Base-by-base conservation (phyloP, 2,113 vertebrate genomes). In the Spheniscus mendiculus region DNA sequence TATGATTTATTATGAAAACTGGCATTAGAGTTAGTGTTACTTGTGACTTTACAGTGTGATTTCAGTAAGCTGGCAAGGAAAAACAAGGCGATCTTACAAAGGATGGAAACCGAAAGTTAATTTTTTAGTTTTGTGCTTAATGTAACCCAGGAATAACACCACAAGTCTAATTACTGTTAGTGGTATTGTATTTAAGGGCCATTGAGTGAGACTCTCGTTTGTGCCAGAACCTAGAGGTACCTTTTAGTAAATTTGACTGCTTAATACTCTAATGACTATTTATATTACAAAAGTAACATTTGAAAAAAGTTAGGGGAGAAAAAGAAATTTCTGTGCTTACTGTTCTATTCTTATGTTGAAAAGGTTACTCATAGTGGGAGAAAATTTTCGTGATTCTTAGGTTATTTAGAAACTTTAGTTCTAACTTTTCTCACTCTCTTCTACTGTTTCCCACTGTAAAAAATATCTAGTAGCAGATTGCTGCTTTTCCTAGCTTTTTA, bases 391-490 rank as follows among this genome's bases (percentile, higher is more conserved):
- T 20, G 26, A 27, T 70, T 55, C 49, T 63, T 59, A 17, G 5
- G 14, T 67, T 29, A 19, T 63, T 76, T 55, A 67, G 85, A 66
- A 52, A 65, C 34, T 61, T 36, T 5, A 8, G 10, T 36, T 66
- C 15, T 71, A 52, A 20, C 19, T 87, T 87, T 36, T 42, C 5
- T 8, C 18, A 2, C 6, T 56, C 11, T 34, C 38, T 66, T 49
- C 22, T 42, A 0, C 34, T 30, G 22, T 69, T 87, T 27, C 32
- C 6, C n/a, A 17, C 27, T 45, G 38, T 53, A 29, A 67, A 26
- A 38, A 66, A 5, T 8, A 6, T 0, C 7, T 5, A 2, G n/a
- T 5, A 42, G 34, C 47, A 83, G 62, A 21, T 7, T 14, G 22
- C 50, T 83, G 55, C 10, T 73, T 61, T 50, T 22, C 45, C 38